Evolutionary conservation across 2,797 vertebrate species (phyloP), one percentile per base, ranked within the genome.

Genomic region (Leptodactylus fallax): DNA sequence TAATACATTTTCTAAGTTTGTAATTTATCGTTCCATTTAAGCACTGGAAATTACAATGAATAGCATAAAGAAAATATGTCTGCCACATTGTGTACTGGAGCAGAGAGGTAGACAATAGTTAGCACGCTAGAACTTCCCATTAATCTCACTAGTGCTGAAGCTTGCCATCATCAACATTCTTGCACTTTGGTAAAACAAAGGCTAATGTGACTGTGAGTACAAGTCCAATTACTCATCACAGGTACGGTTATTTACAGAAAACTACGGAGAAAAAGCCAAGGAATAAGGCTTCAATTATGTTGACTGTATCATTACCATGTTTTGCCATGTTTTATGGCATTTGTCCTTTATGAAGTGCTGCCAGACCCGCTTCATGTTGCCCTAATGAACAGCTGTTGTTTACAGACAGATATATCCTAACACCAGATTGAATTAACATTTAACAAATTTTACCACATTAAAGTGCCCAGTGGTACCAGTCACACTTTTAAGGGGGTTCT

Each of bases 41-140:
- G 45, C 13, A 53, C 60, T 83, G 61, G 51, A 83, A 55, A 72
- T 72, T 36, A 72, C 49, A 5, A 56, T 83, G 25, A 83, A 69
- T 83, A 83, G 63, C 63, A 51, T 82, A 69, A 83, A 67, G 79
- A 83, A 65, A 25, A 83, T 69, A 83, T 83, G 63, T 83, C 81
- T 67, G 11, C 61, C 80, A 82, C 80, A 67, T 67, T 82, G 61
- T 67, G 61, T 67, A 25, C 80, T 82, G 27, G 80, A 82, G 47
- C 79, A 49, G 58, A 81, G 19, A 36, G n/a, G 23, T 82, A 49
- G 63, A 83, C 81, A 83, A 83, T 56, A 58, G 65, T 58, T 25
- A 23, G 65, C 65, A 72, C 25, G 67, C 65, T 83, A 72, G 17
- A 69, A 58, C 23, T 21, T 58, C 65, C 81, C 81, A 83, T 83